Evolutionary conservation across 2,797 vertebrate genomes (phyloP).

Genomic region (Loris lydekkerianus): DNA sequence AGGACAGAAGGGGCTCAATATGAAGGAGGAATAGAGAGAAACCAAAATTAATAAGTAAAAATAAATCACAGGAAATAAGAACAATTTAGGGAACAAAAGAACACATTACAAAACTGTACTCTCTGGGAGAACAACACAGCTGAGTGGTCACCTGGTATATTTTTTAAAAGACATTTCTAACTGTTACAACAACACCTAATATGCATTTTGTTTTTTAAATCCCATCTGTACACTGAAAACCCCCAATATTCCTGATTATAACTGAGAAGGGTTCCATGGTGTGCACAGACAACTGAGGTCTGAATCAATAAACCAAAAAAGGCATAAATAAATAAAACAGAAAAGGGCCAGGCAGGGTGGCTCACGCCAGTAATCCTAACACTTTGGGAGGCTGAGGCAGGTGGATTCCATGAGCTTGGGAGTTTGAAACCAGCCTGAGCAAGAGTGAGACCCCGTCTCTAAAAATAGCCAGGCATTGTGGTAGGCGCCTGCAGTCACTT

Average conservation of each 20-base stretch:
- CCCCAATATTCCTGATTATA: background rate
- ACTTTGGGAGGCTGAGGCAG: no score
- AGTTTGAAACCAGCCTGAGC: no score
- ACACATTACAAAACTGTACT: background rate
- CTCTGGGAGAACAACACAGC: background rate
- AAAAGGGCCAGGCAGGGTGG: background rate
- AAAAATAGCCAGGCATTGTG: no score
- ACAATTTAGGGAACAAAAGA: constrained; percentile 3
- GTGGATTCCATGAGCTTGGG: no score
- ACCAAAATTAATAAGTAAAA: background rate
- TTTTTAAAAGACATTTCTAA: no score
- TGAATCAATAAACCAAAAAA: background rate
- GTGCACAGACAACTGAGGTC: background rate
- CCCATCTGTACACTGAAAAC: background rate
- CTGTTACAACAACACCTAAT: no score
- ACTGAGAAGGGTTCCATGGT: background rate
- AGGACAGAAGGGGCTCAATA: background rate
- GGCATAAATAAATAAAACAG: background rate
- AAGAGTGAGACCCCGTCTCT: no score
- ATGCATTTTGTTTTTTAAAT: no score
- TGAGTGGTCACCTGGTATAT: background rate
- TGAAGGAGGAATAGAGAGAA: background rate
- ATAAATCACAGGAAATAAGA: background rate
- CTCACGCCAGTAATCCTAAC: no score
- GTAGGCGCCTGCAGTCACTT: no score